Base-by-base conservation (phyloP, 2,888 invertebrate genomes). In the Muschampia plurimacula region DNA sequence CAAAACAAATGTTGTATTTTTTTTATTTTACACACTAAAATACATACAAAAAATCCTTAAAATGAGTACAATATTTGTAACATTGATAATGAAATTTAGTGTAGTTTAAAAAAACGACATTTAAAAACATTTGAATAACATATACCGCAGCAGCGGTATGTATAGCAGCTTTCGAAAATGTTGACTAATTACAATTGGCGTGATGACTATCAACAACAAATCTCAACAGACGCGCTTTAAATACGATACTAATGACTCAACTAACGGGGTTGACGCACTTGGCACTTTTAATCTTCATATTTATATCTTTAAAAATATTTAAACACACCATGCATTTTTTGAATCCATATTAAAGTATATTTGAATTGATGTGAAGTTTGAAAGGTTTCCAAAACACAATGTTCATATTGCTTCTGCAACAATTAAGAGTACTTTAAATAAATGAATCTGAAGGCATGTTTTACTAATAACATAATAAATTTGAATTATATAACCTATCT, bases 251-350 rank as follows among this genome's bases (percentile, higher is more conserved):
- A n/a, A 66, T 66, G 66, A 66, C 59, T 71, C 66, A 57, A 60
- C 49, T 71, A 46, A 15, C 70, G 57, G 12, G 15, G 44, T 46
- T 70, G 64, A 65, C 70, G 65, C 59, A 65, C 22, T 71, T 71
- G 70, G 60, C 60, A 66, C 44, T 60, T 49, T 71, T 57, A 59
- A 65, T 9, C n/a, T 62, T 41, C 41, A 15, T 69, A 62, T 69
- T 63, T 9, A 62, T 39, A 69, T 13, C 52, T 36, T 60, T 22
- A 62, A 28, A 15, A 9, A 32, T 44, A 10, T 13, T 46, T 12
- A 3, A 41, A 46, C 2, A 32, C 32, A 3, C 3, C 32, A 2
- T 32, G 32, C 32, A 32, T 2, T 46, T 12, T 3, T 46, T 12
- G 2, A 46, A 46, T 46, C 4, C 46, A 46, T 46, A 4, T 13